Base-by-base conservation (phyloP, 2,113 vertebrate genomes). In the Phoenicopterus ruber region DNA sequence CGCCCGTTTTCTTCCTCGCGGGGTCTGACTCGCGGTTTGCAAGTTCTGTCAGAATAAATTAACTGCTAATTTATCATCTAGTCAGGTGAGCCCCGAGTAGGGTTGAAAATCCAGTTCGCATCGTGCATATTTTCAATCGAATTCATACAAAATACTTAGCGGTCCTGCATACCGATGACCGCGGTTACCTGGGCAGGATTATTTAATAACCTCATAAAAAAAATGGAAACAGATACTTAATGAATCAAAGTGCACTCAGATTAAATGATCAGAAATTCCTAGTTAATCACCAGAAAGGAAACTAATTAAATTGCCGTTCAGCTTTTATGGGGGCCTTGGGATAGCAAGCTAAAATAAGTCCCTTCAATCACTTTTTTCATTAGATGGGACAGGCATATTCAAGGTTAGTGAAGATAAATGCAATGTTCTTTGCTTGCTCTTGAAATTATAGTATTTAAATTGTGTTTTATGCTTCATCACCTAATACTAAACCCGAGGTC, bases 281-380 rank as follows among this genome's bases (percentile, higher is more conserved):
- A 91, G 93, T 97, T 98, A 97, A 96, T 97, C 96, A 96, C 85
- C 92, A 95, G 95, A 96, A 96, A 96, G 93, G 92, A 96, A 97
- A 97, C 94, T 95, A 97, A 98, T 98, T 97, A 97, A 97, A 97
- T 92, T 97, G 94, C 83, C 88, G 32, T 86, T 95, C 82, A 65
- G 63, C 50, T 86, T 96, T 95, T 86, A 94, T 42, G 40, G 92
- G 70, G 77, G 82, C 90, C 89, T 65, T 82, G 93, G 86, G 84
- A 94, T 38, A 71, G 80, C 40, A 47, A 79, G 55, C 74, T 93
- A 82, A 96, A 89, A 73, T 82, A 78, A 96, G 63, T 72, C 55
- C 82, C 91, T 97, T 97, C 95, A 96, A 90, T 98, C 83, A 96
- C 78, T 95, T 92, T 91, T 94, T 94, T 83, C 91, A 94, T 96